A percentile compares a stretch with the other conserved stretches of the same genome.
Conservation (phyloP, 1,140 invertebrate genomes). For the Aphelenchoides fujianensis region DNA sequence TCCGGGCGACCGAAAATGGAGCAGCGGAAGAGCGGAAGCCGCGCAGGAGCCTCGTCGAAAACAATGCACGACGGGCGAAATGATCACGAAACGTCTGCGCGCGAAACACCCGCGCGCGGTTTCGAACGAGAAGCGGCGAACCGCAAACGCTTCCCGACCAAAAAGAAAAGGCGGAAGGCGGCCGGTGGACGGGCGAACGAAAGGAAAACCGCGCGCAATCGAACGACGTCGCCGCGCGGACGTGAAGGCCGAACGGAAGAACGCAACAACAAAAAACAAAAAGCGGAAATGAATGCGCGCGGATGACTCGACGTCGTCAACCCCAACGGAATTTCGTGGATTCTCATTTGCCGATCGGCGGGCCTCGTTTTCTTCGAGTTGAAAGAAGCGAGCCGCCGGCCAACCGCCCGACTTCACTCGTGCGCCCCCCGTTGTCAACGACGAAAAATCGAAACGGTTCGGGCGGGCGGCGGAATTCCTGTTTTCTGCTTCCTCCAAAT, state of each 20-base stretch:
- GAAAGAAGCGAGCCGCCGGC: too few relatives aligned
- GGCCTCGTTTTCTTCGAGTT: too few relatives aligned
- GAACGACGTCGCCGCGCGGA: not conserved
- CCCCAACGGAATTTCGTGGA: too few relatives aligned
- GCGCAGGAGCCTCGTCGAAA: too few relatives aligned
- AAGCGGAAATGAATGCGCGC: not conserved
- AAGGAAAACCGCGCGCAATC: not conserved
- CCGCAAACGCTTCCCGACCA: not conserved
- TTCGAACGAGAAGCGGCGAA: not conserved
- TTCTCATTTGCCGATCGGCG: too few relatives aligned
- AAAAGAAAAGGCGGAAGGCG: not conserved
- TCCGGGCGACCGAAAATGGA: not conserved
- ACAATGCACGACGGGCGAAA: too few relatives aligned
- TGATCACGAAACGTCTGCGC: too few relatives aligned
- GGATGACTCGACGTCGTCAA: not conserved
- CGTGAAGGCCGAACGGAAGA: not conserved
- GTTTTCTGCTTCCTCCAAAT: not conserved
- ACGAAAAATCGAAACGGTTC: too few relatives aligned
- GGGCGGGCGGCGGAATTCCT: constrained; percentile 6
- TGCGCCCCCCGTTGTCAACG: too few relatives aligned
- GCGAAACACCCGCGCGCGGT: too few relatives aligned
- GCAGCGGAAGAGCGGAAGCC: not conserved
- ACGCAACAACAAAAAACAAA: constrained; percentile 4
- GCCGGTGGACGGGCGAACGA: not conserved
- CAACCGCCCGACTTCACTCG: too few relatives aligned